Evolutionary conservation across 2,888 invertebrate genomes (phyloP), one percentile per base, ranked within the genome.

Genomic region (Euzophera pinguis): DNA sequence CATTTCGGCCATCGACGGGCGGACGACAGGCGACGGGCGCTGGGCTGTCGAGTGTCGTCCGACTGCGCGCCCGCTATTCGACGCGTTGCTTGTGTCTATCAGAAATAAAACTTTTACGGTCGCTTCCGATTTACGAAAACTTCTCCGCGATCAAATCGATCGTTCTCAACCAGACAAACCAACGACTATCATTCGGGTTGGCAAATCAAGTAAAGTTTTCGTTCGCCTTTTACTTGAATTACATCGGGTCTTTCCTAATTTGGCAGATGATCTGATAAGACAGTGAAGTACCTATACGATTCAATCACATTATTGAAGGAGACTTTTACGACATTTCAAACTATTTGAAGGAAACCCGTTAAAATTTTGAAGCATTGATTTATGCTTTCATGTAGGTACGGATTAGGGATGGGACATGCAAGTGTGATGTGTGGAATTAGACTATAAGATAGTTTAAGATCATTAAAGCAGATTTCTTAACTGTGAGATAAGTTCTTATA

Each of bases 141-240:
- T 74, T 67, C 55, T 32, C 59, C 54, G 59, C 63, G 59, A 69
- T 73, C 63, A 66, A 70, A 72, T 72, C 65, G 64, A 67, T 73
- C 54, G 55, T 53, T 53, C 52, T 56, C 50, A 50, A 47, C 51
- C 38, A 51, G 41, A 34, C 22, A 37, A 50, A 56, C 43, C 53
- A 50, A 49, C 39, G 14, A 45, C 45, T 16, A 34, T 9, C 32
- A 16, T 32, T 37, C 55, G 6, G 12, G 8, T 45, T 32, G 45
- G 32, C 14, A 13, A 9, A 16, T 45, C 32, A 29, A 34, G 60
- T 60, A 27, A 13, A 43, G 48, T 48, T 34, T 41, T 29, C 45
- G 43, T 32, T 12, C 37, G 45, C 49, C 43, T 45, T 45, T 45
- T 45, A 34, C 32, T 45, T 14, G 16, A 34, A 32, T 45, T 45